A percentile compares a stretch with the other conserved stretches of the same genome.
Evolutionary conservation across 1,140 invertebrate genomes (phyloP).

Genomic region (Babylonia areolata): DNA sequence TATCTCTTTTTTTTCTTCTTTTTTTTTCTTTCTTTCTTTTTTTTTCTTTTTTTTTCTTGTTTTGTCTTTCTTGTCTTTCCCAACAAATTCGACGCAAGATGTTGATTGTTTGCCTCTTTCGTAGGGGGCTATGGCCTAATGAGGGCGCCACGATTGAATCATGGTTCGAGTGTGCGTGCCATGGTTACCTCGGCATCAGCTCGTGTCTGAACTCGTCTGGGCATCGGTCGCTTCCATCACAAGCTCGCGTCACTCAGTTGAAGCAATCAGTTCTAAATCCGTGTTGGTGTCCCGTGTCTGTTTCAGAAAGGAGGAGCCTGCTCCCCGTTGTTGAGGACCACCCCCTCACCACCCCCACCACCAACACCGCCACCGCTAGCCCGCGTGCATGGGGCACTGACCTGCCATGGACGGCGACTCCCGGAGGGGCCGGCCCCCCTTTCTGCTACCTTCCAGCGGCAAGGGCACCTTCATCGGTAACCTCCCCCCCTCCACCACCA

Average conservation of each 20-base stretch:
- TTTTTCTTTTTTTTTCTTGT: not conserved
- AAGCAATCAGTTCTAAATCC: not conserved
- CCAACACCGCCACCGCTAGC: too few species aligned
- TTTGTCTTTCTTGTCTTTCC: too few species aligned
- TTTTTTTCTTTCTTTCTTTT: not conserved
- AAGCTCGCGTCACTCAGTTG: not conserved
- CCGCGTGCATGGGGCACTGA: not conserved
- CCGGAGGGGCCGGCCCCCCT: not conserved
- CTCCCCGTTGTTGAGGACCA: not conserved
- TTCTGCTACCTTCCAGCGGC: conserved; percentile 25
- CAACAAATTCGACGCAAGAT: too few species aligned
- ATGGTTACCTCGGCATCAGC: too few species aligned
- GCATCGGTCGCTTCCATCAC: too few species aligned
- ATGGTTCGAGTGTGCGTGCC: too few species aligned
- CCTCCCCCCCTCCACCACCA: not conserved
- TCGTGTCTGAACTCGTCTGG: too few species aligned
- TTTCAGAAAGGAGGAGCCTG: not conserved
- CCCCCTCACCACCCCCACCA: not conserved
- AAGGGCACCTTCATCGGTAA: conserved; percentile 34
- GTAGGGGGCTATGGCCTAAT: not conserved
- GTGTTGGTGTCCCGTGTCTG: not conserved
- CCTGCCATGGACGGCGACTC: conserved; percentile 13
- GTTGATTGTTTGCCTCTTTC: not conserved
- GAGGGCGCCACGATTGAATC: too few species aligned
- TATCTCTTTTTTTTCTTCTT: not conserved